Percentiles rank a stretch among this genome's conserved stretches.
Evolutionary conservation across 2,888 invertebrate species (phyloP).

Genomic region (Archips crataeganus): DNA sequence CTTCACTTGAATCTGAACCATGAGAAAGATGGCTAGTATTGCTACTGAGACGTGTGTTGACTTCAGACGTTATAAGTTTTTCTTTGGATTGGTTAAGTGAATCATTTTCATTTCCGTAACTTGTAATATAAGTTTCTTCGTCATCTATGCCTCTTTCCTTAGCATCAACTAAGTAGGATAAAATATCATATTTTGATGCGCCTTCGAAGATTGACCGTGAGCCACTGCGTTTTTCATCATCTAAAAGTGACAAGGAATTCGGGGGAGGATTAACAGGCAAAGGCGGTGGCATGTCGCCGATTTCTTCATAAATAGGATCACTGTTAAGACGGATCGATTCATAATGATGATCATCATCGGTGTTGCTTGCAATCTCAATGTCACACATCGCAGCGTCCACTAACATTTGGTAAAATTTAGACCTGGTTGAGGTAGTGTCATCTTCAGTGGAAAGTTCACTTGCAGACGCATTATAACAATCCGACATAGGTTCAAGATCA

Average conservation of each 20-base stretch:
- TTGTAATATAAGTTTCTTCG: constrained; percentile 90
- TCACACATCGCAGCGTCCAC: constrained; percentile 90
- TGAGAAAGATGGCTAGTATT: constrained; percentile 92
- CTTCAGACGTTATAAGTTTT: constrained; percentile 81
- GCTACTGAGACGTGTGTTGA: constrained; percentile 85
- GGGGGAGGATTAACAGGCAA: constrained; percentile 93
- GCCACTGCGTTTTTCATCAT: constrained; percentile 89
- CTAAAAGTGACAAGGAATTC: constrained; percentile 87
- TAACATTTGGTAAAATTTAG: constrained; percentile 90
- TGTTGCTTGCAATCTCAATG: constrained; percentile 87
- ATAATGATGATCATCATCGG: constrained; percentile 89
- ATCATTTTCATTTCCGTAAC: constrained; percentile 83
- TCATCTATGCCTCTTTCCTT: constrained; percentile 91
- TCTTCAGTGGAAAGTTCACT: constrained; percentile 88
- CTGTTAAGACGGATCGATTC: constrained; percentile 89
- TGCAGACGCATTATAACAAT: constrained; percentile 90
- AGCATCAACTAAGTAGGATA: constrained; percentile 95
- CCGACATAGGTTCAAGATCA: constrained; percentile 86
- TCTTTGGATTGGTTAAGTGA: constrained; percentile 85
- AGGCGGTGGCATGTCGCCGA: constrained; percentile 91
- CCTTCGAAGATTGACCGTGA: constrained; percentile 91
- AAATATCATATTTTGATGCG: constrained; percentile 95
- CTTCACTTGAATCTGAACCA: constrained; percentile 95
- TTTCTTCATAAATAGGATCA: constrained; percentile 93
- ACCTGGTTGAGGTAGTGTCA: constrained; percentile 87